Conservation (phyloP, 2,113 vertebrate genomes). For the Formicarius rufipectus region DNA sequence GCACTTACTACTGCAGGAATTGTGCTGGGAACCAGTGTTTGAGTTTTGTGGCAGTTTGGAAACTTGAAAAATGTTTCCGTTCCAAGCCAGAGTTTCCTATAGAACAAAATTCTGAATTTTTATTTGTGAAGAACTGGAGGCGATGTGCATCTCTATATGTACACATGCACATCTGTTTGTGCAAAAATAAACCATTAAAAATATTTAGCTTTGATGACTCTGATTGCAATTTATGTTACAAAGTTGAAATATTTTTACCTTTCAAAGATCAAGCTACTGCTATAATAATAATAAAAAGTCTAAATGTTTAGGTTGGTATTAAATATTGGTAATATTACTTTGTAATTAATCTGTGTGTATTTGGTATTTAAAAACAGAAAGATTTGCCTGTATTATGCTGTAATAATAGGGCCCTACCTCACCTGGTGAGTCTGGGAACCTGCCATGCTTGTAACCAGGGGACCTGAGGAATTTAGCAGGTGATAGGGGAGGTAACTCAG, state of each 20-base stretch:
- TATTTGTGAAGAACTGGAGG: neutral
- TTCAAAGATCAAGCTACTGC: neutral
- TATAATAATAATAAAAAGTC: neutral
- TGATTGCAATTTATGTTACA: neutral
- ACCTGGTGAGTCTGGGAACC: neutral
- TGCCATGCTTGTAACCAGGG: neutral
- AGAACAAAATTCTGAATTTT: neutral
- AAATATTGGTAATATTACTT: neutral
- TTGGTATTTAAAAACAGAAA: neutral
- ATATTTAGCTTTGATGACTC: neutral
- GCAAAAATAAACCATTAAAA: neutral
- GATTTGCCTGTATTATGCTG: neutral
- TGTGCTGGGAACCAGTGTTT: neutral
- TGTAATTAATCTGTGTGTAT: neutral
- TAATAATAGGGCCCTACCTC: neutral
- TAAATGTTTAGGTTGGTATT: neutral
- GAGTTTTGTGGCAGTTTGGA: neutral
- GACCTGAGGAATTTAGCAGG: neutral
- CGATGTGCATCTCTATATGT: neutral
- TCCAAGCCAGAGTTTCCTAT: neutral
- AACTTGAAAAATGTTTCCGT: neutral
- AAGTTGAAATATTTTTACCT: neutral
- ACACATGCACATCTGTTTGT: rapidly evolving
- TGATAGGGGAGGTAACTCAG: neutral
- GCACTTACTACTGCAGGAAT: neutral